phyloP scores from a whole-genome alignment of 2,888 invertebrate genomes.

The Julus scandinavius region DNA sequence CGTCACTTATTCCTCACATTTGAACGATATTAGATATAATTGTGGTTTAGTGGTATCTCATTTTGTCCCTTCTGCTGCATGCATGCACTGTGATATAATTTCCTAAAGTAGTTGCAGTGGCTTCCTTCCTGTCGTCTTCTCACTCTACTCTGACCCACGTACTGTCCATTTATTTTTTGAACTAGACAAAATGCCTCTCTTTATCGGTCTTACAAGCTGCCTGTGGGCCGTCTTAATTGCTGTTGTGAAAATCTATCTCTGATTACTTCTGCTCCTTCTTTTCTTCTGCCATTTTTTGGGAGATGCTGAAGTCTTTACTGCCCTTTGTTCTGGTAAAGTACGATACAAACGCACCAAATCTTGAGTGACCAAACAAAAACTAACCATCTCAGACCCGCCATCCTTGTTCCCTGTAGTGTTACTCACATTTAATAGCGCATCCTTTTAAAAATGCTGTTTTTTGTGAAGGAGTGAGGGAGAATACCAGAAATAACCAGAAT shows the following conservation, averaged over 20 bases:
- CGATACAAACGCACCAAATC: not conserved
- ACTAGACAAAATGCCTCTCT: slow-evolving; percentile 75
- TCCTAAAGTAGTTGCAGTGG: not conserved
- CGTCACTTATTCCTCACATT: not conserved
- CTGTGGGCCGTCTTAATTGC: slow-evolving; percentile 84
- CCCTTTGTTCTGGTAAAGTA: slow-evolving; percentile 53
- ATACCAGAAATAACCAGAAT: slow-evolving; percentile 37
- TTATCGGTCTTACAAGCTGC: slow-evolving; percentile 90
- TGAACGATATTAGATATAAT: not conserved
- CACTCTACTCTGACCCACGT: slow-evolving; percentile 39
- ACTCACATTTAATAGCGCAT: not conserved
- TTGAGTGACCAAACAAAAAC: not conserved
- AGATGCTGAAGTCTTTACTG: slow-evolving; percentile 51
- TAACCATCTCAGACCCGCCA: not conserved
- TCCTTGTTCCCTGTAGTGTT: not conserved
- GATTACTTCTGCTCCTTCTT: slow-evolving; percentile 59
- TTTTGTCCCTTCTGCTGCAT: not conserved
- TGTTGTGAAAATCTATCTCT: slow-evolving; percentile 77
- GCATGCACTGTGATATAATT: not conserved
- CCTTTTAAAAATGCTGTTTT: not conserved
- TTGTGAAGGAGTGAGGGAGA: slow-evolving; percentile 36
- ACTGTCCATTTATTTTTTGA: slow-evolving; percentile 57
- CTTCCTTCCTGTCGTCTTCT: not conserved
- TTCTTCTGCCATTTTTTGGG: slow-evolving; percentile 48
- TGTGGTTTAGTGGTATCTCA: not conserved